Percentiles rank a stretch among this genome's conserved stretches.
These are phyloP conservation scores for Conomelus anceps DNA, from an alignment of 2,888 invertebrate genomes.

Conservation along the genomic window DNA sequence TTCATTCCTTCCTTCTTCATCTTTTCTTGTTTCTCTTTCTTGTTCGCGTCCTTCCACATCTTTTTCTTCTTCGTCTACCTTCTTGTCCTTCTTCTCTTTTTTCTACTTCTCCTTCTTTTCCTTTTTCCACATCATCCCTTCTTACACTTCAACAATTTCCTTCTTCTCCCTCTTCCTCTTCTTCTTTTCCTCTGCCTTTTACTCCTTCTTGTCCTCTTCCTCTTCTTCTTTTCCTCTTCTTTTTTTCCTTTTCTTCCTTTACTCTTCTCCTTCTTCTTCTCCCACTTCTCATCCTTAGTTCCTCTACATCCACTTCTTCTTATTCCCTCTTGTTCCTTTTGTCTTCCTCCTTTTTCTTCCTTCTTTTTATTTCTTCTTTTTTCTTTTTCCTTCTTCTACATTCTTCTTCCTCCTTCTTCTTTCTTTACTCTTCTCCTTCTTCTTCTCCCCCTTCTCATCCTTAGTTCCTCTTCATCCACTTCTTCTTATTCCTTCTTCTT, in stretches of 20 bases:
- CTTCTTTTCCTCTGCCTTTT: too few species aligned
- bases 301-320: too few species aligned
- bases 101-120: not conserved
- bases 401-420: not conserved
- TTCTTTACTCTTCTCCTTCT: too few species aligned
- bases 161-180: not conserved
- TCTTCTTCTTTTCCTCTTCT: not conserved
- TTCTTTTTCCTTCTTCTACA: too few species aligned
- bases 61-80: too few species aligned
- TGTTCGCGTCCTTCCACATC: too few species aligned
- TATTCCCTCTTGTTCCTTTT: not conserved
- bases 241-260: not conserved
- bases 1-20: not conserved
- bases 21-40: not conserved
- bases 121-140: not conserved
- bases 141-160: not conserved
- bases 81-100: too few species aligned
- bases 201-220: not conserved
- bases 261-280: not conserved
- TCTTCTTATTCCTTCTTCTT: too few species aligned
- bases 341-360: not conserved
- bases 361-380: too few species aligned
- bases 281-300: too few species aligned
- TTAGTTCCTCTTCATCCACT: not conserved
- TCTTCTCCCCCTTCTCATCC: too few species aligned